Evolutionary conservation across 2,113 vertebrate species (phyloP).

Genomic region (Catharus fuscescens): DNA sequence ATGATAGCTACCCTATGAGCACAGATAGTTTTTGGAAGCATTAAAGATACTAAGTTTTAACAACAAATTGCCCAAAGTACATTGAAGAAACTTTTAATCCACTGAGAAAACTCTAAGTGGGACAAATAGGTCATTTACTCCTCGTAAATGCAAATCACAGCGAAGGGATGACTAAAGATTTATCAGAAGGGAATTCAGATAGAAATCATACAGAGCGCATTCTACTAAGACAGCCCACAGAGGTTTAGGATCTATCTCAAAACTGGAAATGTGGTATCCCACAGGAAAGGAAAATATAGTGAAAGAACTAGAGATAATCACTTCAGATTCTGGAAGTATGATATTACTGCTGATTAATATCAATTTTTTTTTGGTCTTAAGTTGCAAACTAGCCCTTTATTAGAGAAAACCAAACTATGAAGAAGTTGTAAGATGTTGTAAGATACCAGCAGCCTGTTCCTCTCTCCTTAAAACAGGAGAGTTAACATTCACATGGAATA

Average conservation of each 20-base stretch:
- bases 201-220: background rate
- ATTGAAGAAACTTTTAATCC: background rate
- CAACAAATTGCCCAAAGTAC: background rate
- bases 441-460: background rate
- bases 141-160: background rate
- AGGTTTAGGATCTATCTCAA: background rate
- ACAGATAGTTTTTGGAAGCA: background rate
- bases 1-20: background rate
- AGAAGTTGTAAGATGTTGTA: background rate
- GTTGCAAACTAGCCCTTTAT: background rate
- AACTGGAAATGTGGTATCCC: background rate
- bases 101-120: background rate
- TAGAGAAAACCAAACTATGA: background rate
- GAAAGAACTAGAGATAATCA: background rate
- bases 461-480: background rate
- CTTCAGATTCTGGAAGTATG: background rate
- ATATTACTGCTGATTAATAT: background rate
- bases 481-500: background rate
- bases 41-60: background rate
- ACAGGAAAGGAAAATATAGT: background rate
- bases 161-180: background rate
- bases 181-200: background rate
- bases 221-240: background rate
- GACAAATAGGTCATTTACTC: background rate
- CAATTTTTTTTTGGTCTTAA: background rate